Evolutionary conservation across 2,888 invertebrate genomes (phyloP), one percentile per base, ranked within the genome.

Genomic region (Isotomurus palustris): DNA sequence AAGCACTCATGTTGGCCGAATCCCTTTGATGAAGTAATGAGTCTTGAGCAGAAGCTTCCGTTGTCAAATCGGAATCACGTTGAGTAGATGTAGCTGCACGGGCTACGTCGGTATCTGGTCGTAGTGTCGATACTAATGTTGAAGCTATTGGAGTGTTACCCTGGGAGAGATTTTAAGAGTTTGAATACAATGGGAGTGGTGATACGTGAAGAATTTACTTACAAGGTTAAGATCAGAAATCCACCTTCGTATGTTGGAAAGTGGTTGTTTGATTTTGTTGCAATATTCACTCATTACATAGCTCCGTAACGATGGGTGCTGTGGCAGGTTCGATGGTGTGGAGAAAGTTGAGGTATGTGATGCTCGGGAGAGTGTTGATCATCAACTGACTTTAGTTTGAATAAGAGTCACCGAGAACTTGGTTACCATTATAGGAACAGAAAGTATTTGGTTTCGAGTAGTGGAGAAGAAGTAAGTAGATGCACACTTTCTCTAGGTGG

Each of bases 261-360:
- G 64, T 53, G 68, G 68, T 52, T 66, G 59, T 40, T 61, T 66
- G 50, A 68, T 63, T 51, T 63, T 69, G 56, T 69, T 67, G 56
- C 63, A 60, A 64, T 69, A 69, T 54, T 67, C 69, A 66, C 67
- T 65, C 69, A 69, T 69, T 56, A 67, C 69, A 67, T 62, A 63
- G 53, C 59, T 55, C 52, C 41, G 27, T 12, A 32, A 4, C 38
- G 6, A 38, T 5, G 32, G 8, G 32, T 10, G n/a, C n/a, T n/a
- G n/a, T n/a, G n/a, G n/a, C n/a, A n/a, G n/a, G n/a, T n/a, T n/a
- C n/a, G n/a, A n/a, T n/a, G n/a, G n/a, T n/a, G n/a, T n/a, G n/a
- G n/a, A n/a, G n/a, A n/a, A n/a, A n/a, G n/a, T n/a, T n/a, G n/a
- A n/a, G n/a, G n/a, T n/a, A n/a, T n/a, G n/a, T n/a, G n/a, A n/a